Base-by-base conservation (phyloP, 2,113 vertebrate genomes). In the Oceanodroma tethys region DNA sequence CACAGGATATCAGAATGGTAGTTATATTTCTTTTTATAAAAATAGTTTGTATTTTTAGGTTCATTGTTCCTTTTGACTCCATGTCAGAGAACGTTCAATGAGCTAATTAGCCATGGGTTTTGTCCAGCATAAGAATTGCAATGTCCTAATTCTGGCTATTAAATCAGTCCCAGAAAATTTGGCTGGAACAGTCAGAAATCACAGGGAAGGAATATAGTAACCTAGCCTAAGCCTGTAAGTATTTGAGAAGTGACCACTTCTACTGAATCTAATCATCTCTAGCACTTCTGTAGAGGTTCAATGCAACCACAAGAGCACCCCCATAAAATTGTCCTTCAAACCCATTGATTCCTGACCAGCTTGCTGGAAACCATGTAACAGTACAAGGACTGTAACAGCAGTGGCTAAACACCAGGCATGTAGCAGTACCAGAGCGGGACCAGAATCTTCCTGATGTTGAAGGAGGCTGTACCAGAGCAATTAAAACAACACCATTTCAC, bases 401-500 rank as follows among this genome's bases (percentile, higher is more conserved):
- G 25, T 17, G 22, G 36, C 53, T 71, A 26, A 84, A 53, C 9
- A 50, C 13, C 26, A 50, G 36, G 19, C 0, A 0, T 6, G 10
- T 8, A 43, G 16, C 27, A 75, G n/a, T 20, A 43, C 7, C 52
- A 52, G 4, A 55, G 13, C 40, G 0, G 3, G 29, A 81, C 12
- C 17, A 50, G 53, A 21, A 53, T 29, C 19, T 23, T 92, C 47
- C 34, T 26, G 22, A 7, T 42, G 4, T 12, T 4, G 8, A 68
- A 79, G 43, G 10, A 60, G 29, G 13, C 2, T 18, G 2, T 40
- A 26, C 8, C 0, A 2, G 34, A 48, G 40, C 20, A 29, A 53
- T 30, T 29, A 59, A 72, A 87, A 13, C 13, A 42, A 3, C 20
- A 11, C 0, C 1, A 1, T 36, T 65, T 74, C 0, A 0, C 12